These are phyloP conservation scores for Lasioglossum baleicum DNA, from an alignment of 1,140 invertebrate species.

Conservation along the genomic window DNA sequence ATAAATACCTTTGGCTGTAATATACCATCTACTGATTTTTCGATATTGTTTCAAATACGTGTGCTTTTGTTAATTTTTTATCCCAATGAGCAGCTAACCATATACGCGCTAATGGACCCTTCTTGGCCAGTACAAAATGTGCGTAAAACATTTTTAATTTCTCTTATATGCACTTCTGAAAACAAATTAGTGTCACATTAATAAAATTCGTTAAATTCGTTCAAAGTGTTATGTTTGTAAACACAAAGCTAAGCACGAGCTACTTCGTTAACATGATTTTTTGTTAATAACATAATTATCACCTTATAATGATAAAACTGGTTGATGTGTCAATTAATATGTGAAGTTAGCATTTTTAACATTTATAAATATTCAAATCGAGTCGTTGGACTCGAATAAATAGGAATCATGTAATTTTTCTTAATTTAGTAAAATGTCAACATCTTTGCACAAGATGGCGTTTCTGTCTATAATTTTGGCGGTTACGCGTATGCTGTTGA, in stretches of 20 bases:
- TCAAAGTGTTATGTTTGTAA: constrained; percentile 15
- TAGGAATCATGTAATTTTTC: constrained; percentile 12
- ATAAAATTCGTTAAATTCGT: constrained; percentile 3
- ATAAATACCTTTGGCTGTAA: constrained; percentile 93
- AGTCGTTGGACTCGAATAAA: constrained; percentile 36
- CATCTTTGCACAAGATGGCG: constrained; percentile 72
- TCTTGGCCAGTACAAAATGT: constrained; percentile 99
- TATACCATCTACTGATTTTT: constrained; percentile 99
- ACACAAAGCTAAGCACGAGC: constrained; percentile 31
- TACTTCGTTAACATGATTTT: constrained; percentile 15
- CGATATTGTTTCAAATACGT: constrained; percentile 99
- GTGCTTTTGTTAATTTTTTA: constrained; percentile 99
- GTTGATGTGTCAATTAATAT: constrained; percentile 14
- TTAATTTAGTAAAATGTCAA: constrained; percentile 67
- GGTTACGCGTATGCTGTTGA: constrained; percentile 59
- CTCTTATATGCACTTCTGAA: constrained; percentile 23
- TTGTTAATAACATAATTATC: constrained; percentile 37
- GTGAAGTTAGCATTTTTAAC: constrained; percentile 28
- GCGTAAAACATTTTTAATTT: constrained; percentile 96
- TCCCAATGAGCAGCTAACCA: constrained; percentile 99
- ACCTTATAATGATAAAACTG: constrained; percentile 23
- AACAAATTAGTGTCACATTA: constrained; percentile 4
- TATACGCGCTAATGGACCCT: constrained; percentile 97
- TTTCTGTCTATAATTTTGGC: constrained; percentile 68
- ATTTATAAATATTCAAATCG: constrained; percentile 17